Percentiles rank a stretch among this genome's conserved stretches.
These are phyloP conservation scores for Trinectes maculatus DNA, from an alignment of 2,113 vertebrate genomes.

Conservation along the genomic window DNA sequence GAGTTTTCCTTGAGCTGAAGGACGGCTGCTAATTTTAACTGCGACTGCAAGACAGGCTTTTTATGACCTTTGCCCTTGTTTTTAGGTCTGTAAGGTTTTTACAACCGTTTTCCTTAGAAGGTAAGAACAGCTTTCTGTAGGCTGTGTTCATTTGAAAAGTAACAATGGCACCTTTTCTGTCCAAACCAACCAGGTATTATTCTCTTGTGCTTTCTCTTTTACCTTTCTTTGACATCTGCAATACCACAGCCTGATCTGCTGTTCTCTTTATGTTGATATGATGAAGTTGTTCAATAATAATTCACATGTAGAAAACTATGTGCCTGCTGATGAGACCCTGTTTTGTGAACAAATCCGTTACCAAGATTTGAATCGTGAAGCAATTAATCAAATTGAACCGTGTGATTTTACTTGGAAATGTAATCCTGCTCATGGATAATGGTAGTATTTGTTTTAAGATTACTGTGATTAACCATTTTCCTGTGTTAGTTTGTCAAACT, in stretches of 20 bases:
- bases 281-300: neutral
- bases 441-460: neutral
- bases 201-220: neutral
- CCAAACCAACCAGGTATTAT: neutral
- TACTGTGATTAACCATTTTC: neutral
- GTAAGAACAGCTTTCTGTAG: neutral
- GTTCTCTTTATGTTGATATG: neutral
- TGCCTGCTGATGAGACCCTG: neutral
- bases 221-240: neutral
- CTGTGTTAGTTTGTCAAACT: neutral
- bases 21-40: constrained; percentile 13
- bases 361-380: neutral
- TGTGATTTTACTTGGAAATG: neutral
- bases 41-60: neutral
- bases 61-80: neutral
- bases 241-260: neutral
- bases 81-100: constrained; percentile 8
- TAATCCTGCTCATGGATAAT: neutral
- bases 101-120: constrained; percentile 7
- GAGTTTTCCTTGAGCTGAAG: neutral
- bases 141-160: constrained; percentile 1
- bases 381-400: neutral
- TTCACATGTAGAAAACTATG: neutral
- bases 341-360: neutral
- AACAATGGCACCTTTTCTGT: constrained; percentile 19